A percentile compares a stretch with the other conserved stretches of the same genome.
These are phyloP conservation scores for Acanthoscelides obtectus DNA, from an alignment of 2,888 invertebrate genomes.

Conservation along the genomic window DNA sequence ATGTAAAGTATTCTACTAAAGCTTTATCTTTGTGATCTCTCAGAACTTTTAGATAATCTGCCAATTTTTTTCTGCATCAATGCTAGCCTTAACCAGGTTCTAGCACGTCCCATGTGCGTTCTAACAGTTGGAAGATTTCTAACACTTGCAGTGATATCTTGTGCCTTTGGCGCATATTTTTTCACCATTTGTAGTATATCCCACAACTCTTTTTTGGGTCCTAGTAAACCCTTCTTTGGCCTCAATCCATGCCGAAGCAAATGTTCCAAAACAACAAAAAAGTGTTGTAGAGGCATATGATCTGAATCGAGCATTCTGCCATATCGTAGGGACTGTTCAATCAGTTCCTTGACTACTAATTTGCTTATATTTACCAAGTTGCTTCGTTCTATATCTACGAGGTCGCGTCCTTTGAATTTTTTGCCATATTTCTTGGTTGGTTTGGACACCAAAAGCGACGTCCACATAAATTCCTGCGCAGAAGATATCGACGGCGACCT, in stretches of 20 bases:
- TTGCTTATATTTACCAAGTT: constrained; percentile 96
- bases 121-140: constrained; percentile 91
- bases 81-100: constrained; percentile 93
- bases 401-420: constrained; percentile 62
- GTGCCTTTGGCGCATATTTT: constrained; percentile 85
- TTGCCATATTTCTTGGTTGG: constrained; percentile 28
- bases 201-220: constrained; percentile 96
- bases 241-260: constrained; percentile 92
- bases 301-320: constrained; percentile 92
- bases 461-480: constrained; percentile 49
- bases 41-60: constrained; percentile 90
- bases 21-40: constrained; percentile 87
- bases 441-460: constrained; percentile 37
- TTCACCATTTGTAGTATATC: constrained; percentile 91
- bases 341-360: constrained; percentile 91
- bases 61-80: constrained; percentile 97
- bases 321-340: constrained; percentile 91
- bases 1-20: constrained; percentile 89
- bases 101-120: constrained; percentile 85
- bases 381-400: constrained; percentile 89
- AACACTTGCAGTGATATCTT: constrained; percentile 92
- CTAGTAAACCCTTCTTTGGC: constrained; percentile 89
- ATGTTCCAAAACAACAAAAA: constrained; percentile 97
- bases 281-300: constrained; percentile 92
- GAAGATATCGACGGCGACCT: constrained; percentile 56